Conservation (phyloP, 2,888 invertebrate species). For the Parnassius mnemosyne region DNA sequence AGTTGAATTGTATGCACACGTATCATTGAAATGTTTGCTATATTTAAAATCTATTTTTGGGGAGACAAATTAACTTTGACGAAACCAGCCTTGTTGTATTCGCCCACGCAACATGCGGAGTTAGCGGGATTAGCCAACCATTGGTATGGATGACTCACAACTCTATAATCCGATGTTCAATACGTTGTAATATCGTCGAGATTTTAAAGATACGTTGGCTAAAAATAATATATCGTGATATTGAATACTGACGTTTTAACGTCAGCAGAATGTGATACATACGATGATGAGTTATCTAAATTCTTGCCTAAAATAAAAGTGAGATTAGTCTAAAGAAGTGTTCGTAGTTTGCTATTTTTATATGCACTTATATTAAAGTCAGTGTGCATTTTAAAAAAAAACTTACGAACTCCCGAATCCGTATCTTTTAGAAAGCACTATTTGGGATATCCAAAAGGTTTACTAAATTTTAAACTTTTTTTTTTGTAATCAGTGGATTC, state of each 20-base stretch:
- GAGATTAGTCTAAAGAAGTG: too few relatives aligned
- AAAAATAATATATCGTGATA: slow-evolving; percentile 51
- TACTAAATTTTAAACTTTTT: too few relatives aligned
- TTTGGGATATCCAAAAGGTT: too few relatives aligned
- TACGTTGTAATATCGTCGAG: slow-evolving; percentile 46
- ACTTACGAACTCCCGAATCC: too few relatives aligned
- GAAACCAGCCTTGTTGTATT: slow-evolving; percentile 69
- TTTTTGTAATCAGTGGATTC: too few relatives aligned
- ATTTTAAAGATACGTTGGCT: slow-evolving; percentile 43
- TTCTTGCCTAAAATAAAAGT: slow-evolving; percentile 1
- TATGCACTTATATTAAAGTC: too few relatives aligned
- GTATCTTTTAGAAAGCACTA: too few relatives aligned
- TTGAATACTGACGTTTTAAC: slow-evolving; percentile 14
- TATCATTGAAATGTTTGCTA: slow-evolving; percentile 43
- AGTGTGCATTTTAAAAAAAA: too few relatives aligned
- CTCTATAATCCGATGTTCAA: slow-evolving; percentile 64
- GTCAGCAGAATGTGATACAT: slow-evolving; percentile 13
- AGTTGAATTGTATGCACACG: slow-evolving; percentile 27
- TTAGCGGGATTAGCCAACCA: slow-evolving; percentile 50
- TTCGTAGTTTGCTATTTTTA: too few relatives aligned
- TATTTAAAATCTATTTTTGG: slow-evolving; percentile 58
- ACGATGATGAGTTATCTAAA: not conserved
- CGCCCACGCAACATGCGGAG: slow-evolving; percentile 61
- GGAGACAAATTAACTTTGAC: slow-evolving; percentile 56
- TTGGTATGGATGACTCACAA: slow-evolving; percentile 64